These are phyloP conservation scores for Orchestia grillus DNA, from an alignment of 1,140 invertebrate species.

Conservation along the genomic window DNA sequence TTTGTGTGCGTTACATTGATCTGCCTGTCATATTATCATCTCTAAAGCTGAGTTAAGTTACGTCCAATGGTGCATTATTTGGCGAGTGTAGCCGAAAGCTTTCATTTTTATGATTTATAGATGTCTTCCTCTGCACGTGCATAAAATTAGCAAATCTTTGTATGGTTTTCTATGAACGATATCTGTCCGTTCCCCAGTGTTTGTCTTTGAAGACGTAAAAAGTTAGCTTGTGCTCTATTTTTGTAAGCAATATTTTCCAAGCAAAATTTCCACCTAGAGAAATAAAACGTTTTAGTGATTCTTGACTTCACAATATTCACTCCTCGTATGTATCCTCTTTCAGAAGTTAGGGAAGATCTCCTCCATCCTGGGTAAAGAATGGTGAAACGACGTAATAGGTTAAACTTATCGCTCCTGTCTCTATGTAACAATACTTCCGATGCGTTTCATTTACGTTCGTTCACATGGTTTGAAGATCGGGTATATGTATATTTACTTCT, in stretches of 20 bases:
- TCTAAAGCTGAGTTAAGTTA: neutral
- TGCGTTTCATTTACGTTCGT: neutral
- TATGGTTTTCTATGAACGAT: neutral
- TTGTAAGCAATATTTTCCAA: neutral
- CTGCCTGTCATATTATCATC: neutral
- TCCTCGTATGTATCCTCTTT: neutral
- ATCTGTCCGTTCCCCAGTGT: neutral
- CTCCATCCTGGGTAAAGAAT: neutral
- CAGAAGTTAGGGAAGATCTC: neutral
- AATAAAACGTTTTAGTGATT: neutral
- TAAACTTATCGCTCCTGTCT: neutral
- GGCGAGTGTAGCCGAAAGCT: neutral
- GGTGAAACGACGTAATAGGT: neutral
- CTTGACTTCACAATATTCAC: neutral
- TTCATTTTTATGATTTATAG: neutral
- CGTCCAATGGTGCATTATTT: neutral
- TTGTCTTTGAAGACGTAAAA: neutral
- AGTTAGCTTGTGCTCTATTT: neutral
- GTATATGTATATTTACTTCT: neutral
- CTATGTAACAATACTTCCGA: neutral
- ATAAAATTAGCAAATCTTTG: neutral
- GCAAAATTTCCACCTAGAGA: no score
- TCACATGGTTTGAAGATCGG: neutral
- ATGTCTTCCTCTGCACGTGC: neutral
- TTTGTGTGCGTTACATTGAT: neutral